Evolutionary conservation across 2,888 invertebrate species (phyloP), one percentile per base, ranked within the genome.

Genomic region (Cistogaster globosa): DNA sequence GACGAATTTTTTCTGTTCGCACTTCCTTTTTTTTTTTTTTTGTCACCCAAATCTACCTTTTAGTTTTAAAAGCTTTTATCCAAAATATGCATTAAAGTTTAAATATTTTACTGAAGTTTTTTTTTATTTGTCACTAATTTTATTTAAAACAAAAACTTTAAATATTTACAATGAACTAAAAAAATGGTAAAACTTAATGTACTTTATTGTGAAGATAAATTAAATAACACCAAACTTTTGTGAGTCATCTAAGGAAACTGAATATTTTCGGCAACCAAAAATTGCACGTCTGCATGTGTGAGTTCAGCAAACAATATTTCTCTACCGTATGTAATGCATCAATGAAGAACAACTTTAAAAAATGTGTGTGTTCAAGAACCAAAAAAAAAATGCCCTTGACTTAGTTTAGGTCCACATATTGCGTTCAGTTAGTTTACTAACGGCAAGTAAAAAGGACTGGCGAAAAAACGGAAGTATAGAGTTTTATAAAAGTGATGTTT

Each of bases 301-400:
- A 42, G 42, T 42, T 42, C 0, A 32, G 8, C 32, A 32, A 32
- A 32, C 32, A 32, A 32, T 5, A 32, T 42, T 42, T 42, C 12
- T 42, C 32, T 32, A 5, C 32, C 32, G 42, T 42, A 32, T 42
- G 42, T 42, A 42, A 2, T 42, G 42, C 4, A 42, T 42, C 32
- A 32, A 38, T 38, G 11, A 38, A 38, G 8, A 38, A 38, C 8
- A 42, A 42, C 11, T 42, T 42, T 12, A 12, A 1, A 42, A 48
- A 48, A n/a, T 48, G 0, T 48, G 7, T 48, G 48, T 48, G n/a
- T 48, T 16, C 1, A 26, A 26, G 26, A 16, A 48, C 1, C 7
- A 32, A 32, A 32, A 32, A 48, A n/a, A 48, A n/a, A 68, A 77
- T 26, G 58, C 53, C 77, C 77, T 68, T 77, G 77, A 60, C 48